phyloP scores from a whole-genome alignment of 1,140 invertebrate genomes.

The Sminthurinus signatus region DNA sequence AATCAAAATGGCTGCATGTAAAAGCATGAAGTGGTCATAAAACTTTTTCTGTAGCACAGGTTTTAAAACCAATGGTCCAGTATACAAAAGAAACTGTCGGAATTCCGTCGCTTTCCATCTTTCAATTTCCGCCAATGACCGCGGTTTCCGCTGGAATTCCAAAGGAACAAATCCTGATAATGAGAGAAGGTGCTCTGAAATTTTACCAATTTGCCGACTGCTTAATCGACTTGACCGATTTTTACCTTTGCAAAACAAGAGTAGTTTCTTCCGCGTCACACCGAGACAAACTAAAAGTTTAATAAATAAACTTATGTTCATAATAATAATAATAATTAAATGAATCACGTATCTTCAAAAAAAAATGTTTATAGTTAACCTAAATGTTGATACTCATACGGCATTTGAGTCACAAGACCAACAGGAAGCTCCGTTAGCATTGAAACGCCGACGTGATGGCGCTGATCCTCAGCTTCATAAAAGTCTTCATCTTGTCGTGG shows the following conservation, averaged over 20 bases:
- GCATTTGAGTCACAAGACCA: slow-evolving; percentile 39
- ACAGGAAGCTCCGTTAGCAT: slow-evolving; percentile 24
- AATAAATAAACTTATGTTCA: too few relatives aligned
- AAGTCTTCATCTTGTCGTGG: too few relatives aligned
- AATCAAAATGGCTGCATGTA: too few relatives aligned
- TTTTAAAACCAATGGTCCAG: background rate
- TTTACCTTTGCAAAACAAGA: background rate
- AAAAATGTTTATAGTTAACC: too few relatives aligned
- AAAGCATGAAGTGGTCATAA: background rate
- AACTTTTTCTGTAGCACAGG: background rate
- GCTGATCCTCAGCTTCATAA: too few relatives aligned
- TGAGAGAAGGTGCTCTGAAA: background rate
- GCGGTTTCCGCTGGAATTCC: slow-evolving; percentile 3
- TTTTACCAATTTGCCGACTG: background rate
- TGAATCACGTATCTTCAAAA: too few relatives aligned
- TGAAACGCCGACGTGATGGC: slow-evolving; percentile 20
- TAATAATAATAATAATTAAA: too few relatives aligned
- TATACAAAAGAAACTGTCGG: background rate
- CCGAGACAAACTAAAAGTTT: too few relatives aligned
- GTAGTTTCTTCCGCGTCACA: slow-evolving; percentile 37
- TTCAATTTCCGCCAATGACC: background rate
- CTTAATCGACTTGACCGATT: background rate
- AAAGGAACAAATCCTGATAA: background rate
- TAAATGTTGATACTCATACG: slow-evolving; percentile 40
- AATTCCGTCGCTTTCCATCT: background rate